Conservation (phyloP, 1,140 invertebrate genomes). For the Bombus breviceps region DNA sequence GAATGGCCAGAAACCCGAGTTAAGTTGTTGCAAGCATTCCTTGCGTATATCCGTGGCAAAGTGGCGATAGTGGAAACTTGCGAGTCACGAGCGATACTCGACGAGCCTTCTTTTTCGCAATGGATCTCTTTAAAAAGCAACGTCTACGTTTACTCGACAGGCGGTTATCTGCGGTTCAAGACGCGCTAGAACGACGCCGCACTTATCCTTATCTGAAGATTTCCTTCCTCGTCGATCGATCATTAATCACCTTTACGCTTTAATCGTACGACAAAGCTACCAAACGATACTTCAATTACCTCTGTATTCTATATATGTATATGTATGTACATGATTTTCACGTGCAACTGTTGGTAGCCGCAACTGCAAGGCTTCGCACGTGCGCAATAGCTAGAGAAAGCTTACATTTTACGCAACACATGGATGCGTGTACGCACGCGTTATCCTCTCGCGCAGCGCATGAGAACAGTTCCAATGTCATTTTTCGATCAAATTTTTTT, state of each 20-base stretch:
- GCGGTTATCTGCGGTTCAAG: slow-evolving; percentile 9
- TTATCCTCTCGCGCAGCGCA: neutral
- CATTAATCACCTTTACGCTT: neutral
- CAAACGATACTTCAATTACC: too few species aligned
- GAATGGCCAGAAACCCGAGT: slow-evolving; percentile 12
- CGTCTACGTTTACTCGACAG: neutral
- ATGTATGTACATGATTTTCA: slow-evolving; percentile 21
- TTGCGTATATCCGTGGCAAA: neutral
- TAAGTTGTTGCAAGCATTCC: neutral
- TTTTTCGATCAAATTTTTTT: too few species aligned
- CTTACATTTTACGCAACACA: slow-evolving; percentile 26
- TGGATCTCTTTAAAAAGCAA: neutral
- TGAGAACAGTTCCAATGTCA: too few species aligned
- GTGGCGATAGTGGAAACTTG: neutral
- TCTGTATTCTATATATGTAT: neutral
- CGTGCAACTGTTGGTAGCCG: slow-evolving; percentile 25
- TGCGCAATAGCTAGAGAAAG: slow-evolving; percentile 24
- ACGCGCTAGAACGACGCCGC: slow-evolving; percentile 40
- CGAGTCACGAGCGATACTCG: neutral
- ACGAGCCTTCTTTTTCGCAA: too few species aligned
- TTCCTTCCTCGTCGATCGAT: slow-evolving; percentile 30
- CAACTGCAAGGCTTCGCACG: slow-evolving; percentile 58
- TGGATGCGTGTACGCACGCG: slow-evolving; percentile 16
- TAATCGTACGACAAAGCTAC: neutral
- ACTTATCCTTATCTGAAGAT: slow-evolving; percentile 71